Percentiles rank a stretch among this genome's conserved stretches.
Evolutionary conservation across 2,113 vertebrate genomes (phyloP).

Genomic region (Tychaedon coryphoeus): DNA sequence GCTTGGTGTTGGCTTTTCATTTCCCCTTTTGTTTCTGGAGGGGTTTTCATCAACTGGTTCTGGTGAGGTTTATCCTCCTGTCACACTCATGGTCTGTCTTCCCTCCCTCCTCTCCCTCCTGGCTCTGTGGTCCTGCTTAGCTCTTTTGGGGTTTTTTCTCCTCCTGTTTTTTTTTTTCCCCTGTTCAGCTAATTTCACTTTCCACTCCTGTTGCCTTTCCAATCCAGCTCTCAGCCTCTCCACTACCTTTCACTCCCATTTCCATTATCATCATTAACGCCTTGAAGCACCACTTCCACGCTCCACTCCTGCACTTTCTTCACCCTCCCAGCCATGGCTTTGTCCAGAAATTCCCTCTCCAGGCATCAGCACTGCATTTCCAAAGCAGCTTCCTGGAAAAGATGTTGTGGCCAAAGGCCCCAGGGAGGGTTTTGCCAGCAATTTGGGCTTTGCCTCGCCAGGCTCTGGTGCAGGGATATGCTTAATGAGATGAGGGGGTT

Average conservation of each 20-base stretch:
- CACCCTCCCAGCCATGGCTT: not conserved
- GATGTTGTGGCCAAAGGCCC: not conserved
- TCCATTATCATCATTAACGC: not conserved
- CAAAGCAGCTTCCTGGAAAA: not conserved
- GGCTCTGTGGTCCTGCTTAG: not conserved
- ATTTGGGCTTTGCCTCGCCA: not conserved
- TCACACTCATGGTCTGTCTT: not conserved
- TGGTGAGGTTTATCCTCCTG: not conserved
- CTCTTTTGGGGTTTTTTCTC: accelerated
- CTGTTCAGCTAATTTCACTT: not conserved
- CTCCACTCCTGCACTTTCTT: not conserved
- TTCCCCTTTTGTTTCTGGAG: not conserved
- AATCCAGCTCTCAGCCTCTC: not conserved
- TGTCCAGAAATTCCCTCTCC: not conserved
- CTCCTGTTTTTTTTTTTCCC: not conserved
- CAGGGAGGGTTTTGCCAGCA: not conserved
- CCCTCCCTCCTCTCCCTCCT: not conserved
- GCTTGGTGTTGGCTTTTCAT: not conserved
- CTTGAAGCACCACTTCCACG: not conserved
- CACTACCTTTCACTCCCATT: not conserved
- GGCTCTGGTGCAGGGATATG: not conserved
- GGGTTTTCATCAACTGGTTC: not conserved
- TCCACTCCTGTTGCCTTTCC: not conserved
- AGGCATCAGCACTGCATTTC: accelerated
- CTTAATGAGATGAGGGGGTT: not conserved